A percentile compares a stretch with the other conserved stretches of the same genome.
Evolutionary conservation across 1,140 invertebrate genomes (phyloP).

Genomic region (Zaprionus taronus): DNA sequence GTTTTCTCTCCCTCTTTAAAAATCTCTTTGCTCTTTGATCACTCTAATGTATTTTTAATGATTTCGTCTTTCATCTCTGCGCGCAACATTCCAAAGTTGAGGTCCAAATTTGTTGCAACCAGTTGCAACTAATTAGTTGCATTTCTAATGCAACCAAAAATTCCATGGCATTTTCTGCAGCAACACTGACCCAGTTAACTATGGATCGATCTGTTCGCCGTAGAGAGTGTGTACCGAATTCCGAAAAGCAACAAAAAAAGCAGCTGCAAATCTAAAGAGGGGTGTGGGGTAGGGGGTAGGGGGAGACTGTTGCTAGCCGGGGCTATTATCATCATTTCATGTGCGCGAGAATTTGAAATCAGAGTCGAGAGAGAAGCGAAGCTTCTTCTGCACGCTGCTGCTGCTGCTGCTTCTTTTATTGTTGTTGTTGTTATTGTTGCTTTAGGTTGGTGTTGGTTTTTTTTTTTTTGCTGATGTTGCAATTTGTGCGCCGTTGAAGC

Average conservation of each 20-base stretch:
- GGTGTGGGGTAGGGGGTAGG: not conserved
- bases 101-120: conserved; percentile 1
- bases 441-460: conserved; percentile 9
- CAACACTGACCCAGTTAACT: conserved; percentile 37
- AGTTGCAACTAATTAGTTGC: not conserved
- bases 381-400: not conserved
- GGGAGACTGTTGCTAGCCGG: conserved; percentile 32
- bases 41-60: too few species aligned
- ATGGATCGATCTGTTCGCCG: conserved; percentile 9
- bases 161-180: conserved; percentile 14
- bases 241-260: conserved; percentile 11
- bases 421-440: not conserved
- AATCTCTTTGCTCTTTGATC: too few species aligned
- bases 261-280: not conserved
- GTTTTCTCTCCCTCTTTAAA: too few species aligned
- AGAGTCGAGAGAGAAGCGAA: conserved; percentile 20
- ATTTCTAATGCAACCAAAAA: not conserved
- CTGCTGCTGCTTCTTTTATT: conserved; percentile 5
- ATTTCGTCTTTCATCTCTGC: not conserved
- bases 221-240: conserved; percentile 25
- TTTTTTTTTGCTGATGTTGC: conserved; percentile 43
- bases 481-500: conserved; percentile 50
- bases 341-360: conserved; percentile 50
- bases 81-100: not conserved
- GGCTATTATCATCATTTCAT: conserved; percentile 31